Evolutionary conservation across 2,888 invertebrate genomes (phyloP).

Genomic region (Anthophora plumipes): DNA sequence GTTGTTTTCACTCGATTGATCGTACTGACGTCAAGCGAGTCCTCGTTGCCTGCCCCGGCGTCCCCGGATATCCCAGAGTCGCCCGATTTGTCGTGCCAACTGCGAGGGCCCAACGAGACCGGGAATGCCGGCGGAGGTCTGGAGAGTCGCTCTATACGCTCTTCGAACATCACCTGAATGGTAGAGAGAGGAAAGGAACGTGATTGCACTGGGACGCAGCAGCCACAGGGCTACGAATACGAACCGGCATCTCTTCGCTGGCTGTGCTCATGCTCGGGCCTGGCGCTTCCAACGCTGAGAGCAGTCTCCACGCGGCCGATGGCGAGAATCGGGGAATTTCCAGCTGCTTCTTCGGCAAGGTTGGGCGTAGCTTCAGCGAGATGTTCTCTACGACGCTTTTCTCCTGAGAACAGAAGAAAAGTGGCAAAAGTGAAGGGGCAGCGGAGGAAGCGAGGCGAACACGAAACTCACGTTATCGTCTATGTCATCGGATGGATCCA

Average conservation of each 20-base stretch:
- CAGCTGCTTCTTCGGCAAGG: constrained; percentile 91
- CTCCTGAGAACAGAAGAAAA: constrained; percentile 64
- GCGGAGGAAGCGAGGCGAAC: not conserved
- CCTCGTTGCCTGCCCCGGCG: constrained; percentile 86
- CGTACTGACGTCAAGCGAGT: constrained; percentile 78
- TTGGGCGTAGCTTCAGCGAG: constrained; percentile 90
- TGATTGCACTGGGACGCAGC: not conserved
- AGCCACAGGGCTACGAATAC: constrained; percentile 1
- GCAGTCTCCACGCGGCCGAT: constrained; percentile 92
- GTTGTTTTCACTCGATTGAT: constrained; percentile 69
- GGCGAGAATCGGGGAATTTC: constrained; percentile 93
- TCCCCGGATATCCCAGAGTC: constrained; percentile 95
- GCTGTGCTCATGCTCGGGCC: constrained; percentile 79
- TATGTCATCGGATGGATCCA: constrained; percentile 58
- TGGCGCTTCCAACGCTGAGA: constrained; percentile 88
- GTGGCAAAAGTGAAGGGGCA: not conserved
- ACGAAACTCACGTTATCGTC: constrained; percentile 55
- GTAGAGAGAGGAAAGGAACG: not conserved
- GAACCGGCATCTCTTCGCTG: constrained; percentile 82
- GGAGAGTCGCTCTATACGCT: constrained; percentile 86
- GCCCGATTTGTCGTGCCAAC: constrained; percentile 90
- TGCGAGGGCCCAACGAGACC: constrained; percentile 85
- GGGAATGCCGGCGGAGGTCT: constrained; percentile 85
- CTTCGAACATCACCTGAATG: constrained; percentile 85
- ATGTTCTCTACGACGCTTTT: constrained; percentile 87